phyloP scores from a whole-genome alignment of 1,140 invertebrate species.

The Medauroidea extradentata region DNA sequence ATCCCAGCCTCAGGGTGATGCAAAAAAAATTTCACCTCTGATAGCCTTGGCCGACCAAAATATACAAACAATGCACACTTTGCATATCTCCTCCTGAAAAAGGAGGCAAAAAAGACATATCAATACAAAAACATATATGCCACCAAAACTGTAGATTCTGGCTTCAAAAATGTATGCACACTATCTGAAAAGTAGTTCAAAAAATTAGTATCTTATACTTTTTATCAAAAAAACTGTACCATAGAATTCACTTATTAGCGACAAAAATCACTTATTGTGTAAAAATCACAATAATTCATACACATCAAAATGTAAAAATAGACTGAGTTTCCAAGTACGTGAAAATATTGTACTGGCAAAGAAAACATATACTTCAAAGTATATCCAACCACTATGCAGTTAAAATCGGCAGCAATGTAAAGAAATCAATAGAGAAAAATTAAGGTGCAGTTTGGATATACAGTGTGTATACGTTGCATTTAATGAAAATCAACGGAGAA shows the following conservation, averaged over 20 bases:
- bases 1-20: conserved; percentile 8
- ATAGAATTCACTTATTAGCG: conserved; percentile 5
- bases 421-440: not conserved
- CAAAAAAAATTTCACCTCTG: conserved; percentile 16
- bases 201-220: conserved; percentile 17
- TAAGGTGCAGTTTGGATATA: conserved; percentile 21
- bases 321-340: not conserved
- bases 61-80: conserved; percentile 12
- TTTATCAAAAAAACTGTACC: conserved; percentile 1
- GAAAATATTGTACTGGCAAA: conserved; percentile 11
- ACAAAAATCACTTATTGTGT: conserved; percentile 15
- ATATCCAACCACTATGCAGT: conserved; percentile 14
- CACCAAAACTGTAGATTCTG: conserved; percentile 13
- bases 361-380: conserved; percentile 27
- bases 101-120: conserved; percentile 19
- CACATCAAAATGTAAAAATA: conserved; percentile 17
- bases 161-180: conserved; percentile 24
- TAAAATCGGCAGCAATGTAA: not conserved
- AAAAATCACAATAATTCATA: conserved; percentile 6
- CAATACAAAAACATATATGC: conserved; percentile 18
- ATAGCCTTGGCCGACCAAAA: conserved; percentile 17
- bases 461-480: conserved; percentile 17
- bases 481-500: conserved; percentile 5
- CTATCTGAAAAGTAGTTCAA: conserved; percentile 26
- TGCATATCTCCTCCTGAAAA: conserved; percentile 14